Percentiles rank a stretch among this genome's conserved stretches.
Evolutionary conservation across 2,888 invertebrate genomes (phyloP).

Genomic region (Nemurella pictetii): DNA sequence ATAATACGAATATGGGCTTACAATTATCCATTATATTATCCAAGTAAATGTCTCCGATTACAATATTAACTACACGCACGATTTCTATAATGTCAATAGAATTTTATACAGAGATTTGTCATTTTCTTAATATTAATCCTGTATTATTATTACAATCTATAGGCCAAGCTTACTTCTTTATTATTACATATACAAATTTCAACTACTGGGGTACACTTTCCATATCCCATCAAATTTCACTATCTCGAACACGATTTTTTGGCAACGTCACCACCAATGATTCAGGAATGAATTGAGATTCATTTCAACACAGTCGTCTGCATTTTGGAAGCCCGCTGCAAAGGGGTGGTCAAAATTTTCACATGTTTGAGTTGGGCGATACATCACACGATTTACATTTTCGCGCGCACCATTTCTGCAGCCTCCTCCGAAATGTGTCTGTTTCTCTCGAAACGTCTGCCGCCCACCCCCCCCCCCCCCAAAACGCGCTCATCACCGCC

Average conservation of each 20-base stretch:
- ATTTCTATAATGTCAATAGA: background rate
- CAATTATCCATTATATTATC: background rate
- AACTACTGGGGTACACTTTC: background rate
- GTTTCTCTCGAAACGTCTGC: background rate
- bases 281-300: background rate
- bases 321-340: background rate
- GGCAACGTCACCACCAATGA: background rate
- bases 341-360: background rate
- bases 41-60: background rate
- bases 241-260: background rate
- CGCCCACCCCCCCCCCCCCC: too few species aligned
- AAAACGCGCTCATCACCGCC: background rate
- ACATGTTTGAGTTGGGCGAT: background rate
- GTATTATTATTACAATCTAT: background rate
- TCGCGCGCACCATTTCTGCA: background rate
- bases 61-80: background rate
- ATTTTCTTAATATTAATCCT: background rate
- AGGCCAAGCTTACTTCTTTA: slow-evolving; percentile 6
- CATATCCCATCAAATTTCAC: background rate
- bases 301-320: background rate
- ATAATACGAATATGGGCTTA: background rate
- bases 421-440: background rate
- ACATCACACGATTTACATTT: background rate
- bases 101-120: background rate
- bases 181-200: background rate